These are phyloP conservation scores for Corythornis madagascariensis DNA, from an alignment of 2,113 vertebrate species.

Conservation along the genomic window DNA sequence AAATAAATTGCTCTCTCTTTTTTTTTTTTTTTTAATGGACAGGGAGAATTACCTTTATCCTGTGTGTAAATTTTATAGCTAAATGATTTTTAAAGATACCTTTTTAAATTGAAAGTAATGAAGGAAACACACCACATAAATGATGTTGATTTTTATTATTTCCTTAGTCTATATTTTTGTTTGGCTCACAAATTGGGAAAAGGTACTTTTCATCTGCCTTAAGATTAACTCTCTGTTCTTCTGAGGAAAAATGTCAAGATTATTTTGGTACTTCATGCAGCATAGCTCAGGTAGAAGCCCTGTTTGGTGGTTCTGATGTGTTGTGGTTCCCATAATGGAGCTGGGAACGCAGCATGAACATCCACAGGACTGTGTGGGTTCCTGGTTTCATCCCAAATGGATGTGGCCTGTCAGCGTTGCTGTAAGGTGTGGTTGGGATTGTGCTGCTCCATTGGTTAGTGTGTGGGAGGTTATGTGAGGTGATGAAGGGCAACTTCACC, in stretches of 20 bases:
- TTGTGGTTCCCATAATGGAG: fast-evolving
- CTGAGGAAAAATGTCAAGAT: neutral
- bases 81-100: neutral
- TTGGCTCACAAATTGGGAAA: neutral
- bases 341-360: neutral
- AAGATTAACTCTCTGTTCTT: neutral
- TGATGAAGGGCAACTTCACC: neutral
- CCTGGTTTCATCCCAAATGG: neutral
- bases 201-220: neutral
- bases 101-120: neutral
- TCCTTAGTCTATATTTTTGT: neutral
- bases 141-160: neutral
- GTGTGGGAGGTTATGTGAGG: fast-evolving
- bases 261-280: neutral
- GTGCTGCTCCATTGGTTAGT: fast-evolving
- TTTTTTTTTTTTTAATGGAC: neutral
- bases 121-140: neutral
- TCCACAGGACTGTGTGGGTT: fast-evolving
- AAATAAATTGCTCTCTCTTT: neutral
- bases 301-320: neutral
- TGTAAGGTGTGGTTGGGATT: neutral
- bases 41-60: neutral
- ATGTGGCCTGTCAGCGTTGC: fast-evolving
- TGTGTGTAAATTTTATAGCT: neutral
- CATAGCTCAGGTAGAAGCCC: fast-evolving